Base-by-base conservation (phyloP, 23 tunicate genomes). In the Aplidium turbinatum region DNA sequence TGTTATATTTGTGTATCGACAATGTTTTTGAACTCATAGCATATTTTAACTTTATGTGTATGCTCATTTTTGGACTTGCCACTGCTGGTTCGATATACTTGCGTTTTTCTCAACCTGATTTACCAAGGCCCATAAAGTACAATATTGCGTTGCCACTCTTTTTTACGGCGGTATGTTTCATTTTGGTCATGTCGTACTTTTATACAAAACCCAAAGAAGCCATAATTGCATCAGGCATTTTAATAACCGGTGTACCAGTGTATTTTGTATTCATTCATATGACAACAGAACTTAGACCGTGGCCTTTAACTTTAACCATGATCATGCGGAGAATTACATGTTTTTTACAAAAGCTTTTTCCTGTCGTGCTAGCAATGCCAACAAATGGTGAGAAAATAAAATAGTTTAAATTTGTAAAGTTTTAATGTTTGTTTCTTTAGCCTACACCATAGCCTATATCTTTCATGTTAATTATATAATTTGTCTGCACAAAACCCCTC, bases 21-120 rank as follows among this genome's bases (percentile, higher is more conserved):
- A 68, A 87, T 76, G 83, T 87, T 1, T 87, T 82, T 58, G 82
- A 87, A 36, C 63, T 87, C 57, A 76, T 87, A 38, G 76, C 82
- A 55, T 87, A 82, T 39, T 87, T 82, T 60, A 87, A 88, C 63
- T 87, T 87, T 57, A 87, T 81, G 95, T 87, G 82, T 36, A 82
- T 87, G 95, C 75, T 87, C 22, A 82, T 88, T 1, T 83, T 87
- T 36, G 95, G 95, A 13, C 35, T 87, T 7, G 82, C 95, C 4
- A 75, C 82, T 31, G 73, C 48, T 22, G 95, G 95, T 0, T 83
- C 75, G 36, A 76, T 87, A 0, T 75, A 68, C 32, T 26, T 87
- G 58, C 63, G 95, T 2, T 38, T 74, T 45, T 82, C 68, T 34
- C 42, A 85, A 56, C 95, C 95, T 2, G 72, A 87, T 18, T 23